phyloP scores from a whole-genome alignment of 2,113 vertebrate species.

The Trochalopteron elliotii region DNA sequence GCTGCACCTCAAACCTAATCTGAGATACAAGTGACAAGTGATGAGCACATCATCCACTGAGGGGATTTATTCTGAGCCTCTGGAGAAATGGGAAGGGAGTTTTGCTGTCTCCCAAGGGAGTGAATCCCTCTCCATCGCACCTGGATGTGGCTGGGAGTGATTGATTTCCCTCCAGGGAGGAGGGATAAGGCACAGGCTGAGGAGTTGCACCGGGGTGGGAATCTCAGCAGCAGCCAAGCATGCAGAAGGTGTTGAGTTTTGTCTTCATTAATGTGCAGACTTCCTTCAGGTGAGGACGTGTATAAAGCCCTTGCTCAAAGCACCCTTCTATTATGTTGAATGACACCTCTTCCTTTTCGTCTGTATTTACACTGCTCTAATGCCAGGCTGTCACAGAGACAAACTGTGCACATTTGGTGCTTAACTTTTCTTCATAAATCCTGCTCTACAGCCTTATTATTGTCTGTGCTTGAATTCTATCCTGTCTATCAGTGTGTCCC shows the following conservation, averaged over 20 bases:
- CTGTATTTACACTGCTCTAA: constrained; percentile 46
- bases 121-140: neutral
- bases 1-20: neutral
- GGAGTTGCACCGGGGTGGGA: neutral
- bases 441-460: constrained; percentile 1
- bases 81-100: neutral
- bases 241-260: neutral
- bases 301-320: neutral
- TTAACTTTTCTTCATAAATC: constrained; percentile 57
- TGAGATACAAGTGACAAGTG: accelerated
- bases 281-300: neutral
- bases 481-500: neutral
- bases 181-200: neutral
- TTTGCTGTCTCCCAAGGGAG: neutral
- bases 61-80: neutral
- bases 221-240: neutral
- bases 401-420: constrained; percentile 27
- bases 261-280: neutral
- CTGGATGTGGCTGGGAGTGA: neutral
- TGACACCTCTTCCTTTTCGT: constrained; percentile 8
- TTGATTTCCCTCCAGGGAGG: neutral
- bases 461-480: neutral
- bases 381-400: constrained; percentile 27
- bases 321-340: constrained; percentile 11
- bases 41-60: neutral